Base-by-base conservation (phyloP, 2,113 vertebrate genomes). In the Mugil cephalus region DNA sequence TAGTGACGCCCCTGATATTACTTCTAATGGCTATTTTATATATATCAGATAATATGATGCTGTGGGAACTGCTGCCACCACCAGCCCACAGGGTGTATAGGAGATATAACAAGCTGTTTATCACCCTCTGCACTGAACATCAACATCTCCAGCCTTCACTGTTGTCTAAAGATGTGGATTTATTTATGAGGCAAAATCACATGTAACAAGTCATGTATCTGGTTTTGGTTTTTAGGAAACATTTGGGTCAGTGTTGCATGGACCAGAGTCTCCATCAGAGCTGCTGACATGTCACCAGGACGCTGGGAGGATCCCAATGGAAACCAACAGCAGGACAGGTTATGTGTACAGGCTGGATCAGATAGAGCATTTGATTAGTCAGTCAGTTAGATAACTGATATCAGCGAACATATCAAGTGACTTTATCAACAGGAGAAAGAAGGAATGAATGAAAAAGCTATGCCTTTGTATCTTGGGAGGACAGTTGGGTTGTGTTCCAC, bases 401-500 rank as follows among this genome's bases (percentile, higher is more conserved):
- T 43, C n/a, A 60, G 1, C 19, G 39, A 48, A n/a, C 1, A 17
- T 58, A 1, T 52, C 8, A n/a, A 15, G n/a, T 76, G 52, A 59
- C 15, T 40, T n/a, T 30, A 30, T 30, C 24, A 30, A 30, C 24
- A 54, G 8, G 24, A 30, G 15, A 39, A 50, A 46, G 1, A 50
- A 59, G 40, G 15, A 40, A 18, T 6, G 1, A 38, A 56, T 59
- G 40, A 21, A 39, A 15, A 58, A 24, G 42, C 7, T 38, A 17
- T 79, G 53, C 58, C 67, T 42, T 7, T 6, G 52, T 35, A 3
- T 67, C 18, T 48, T 61, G n/a, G 34, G 67, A 59, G 70, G 79
- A 55, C 50, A 75, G 76, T 63, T 76, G 51, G 50, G 65, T 85
- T 69, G 76, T 10, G 60, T 88, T 80, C 87, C 88, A 88, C 87